These are phyloP conservation scores for Platichthys flesus DNA, from an alignment of 2,113 vertebrate genomes.

Conservation along the genomic window DNA sequence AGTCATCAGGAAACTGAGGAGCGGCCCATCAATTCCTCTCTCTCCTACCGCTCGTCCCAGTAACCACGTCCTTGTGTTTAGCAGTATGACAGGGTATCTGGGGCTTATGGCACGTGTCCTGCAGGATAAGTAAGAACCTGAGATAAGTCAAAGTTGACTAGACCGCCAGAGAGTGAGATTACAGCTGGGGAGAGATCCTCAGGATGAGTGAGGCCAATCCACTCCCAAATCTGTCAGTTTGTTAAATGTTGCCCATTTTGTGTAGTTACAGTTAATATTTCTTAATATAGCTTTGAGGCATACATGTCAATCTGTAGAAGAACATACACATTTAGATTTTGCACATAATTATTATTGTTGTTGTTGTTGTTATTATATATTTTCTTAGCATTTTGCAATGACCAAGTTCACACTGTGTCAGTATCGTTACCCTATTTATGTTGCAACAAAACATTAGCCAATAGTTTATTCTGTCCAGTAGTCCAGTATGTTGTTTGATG, in stretches of 20 bases:
- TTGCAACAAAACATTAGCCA: too few species aligned
- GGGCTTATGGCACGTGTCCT: constrained; percentile 79
- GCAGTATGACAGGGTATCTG: constrained; percentile 85
- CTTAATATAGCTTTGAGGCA: too few species aligned
- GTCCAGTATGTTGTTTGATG: too few species aligned
- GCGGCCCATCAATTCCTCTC: constrained; percentile 85
- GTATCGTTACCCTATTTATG: too few species aligned
- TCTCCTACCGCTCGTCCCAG: constrained; percentile 4
- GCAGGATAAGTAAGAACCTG: constrained; percentile 80
- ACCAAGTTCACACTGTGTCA: too few species aligned
- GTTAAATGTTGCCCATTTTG: background rate
- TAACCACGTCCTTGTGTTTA: constrained; percentile 79
- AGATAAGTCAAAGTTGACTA: constrained; percentile 11
- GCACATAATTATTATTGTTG: too few species aligned
- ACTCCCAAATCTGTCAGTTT: background rate
- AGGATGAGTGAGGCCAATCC: background rate
- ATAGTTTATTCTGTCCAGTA: too few species aligned
- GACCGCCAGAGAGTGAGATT: constrained; percentile 4
- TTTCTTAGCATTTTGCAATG: too few species aligned
- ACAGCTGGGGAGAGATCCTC: background rate
- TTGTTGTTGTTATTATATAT: too few species aligned
- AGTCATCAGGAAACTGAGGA: constrained; percentile 85
- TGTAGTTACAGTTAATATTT: background rate
- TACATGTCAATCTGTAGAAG: too few species aligned
- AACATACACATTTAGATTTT: too few species aligned